Evolutionary conservation across 1,140 invertebrate genomes (phyloP), one percentile per base, ranked within the genome.

Genomic region (Pygmarrhopalites habei): DNA sequence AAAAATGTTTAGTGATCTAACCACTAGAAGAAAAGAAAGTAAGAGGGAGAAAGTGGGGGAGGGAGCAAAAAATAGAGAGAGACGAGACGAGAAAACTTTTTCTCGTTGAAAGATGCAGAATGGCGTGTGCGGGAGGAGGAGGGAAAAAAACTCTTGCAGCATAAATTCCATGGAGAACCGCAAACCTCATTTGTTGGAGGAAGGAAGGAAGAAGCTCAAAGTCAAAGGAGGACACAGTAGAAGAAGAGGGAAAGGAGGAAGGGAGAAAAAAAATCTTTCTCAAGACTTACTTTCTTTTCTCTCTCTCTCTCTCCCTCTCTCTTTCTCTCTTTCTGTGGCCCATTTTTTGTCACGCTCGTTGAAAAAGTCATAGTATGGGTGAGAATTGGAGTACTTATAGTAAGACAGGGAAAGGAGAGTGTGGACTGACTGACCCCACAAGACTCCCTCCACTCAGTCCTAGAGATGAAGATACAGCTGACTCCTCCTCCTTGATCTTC

Each of bases 331-430:
- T 17, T 39, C 35, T 17, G 10, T 39, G 35, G 35, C 17, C 35
- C 35, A 7, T 10, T 39, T 39, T 39, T 39, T 39, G 35, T 39
- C 35, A 39, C 35, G 35, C 35, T 17, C 35, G 10, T 39, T 39
- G 15, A 17, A 46, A 46, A 21, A n/a, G 15, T 46, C 21, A 46
- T 21, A 10, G 17, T n/a, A 14, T 46, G 44, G 44, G 44, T 46
- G 44, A 46, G 44, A 46, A 46, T 46, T 46, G 10, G 19, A 46
- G 44, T 46, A 21, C 44, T 46, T 21, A 46, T 21, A n/a, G 44
- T 46, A 46, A 46, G 10, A 46, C n/a, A 46, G 21, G 4, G 15
- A 21, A 46, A 46, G 21, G 44, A 46, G 15, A 5, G 19, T 21
- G 21, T 21, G 19, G 21, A 46, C 10, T 46, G 44, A 35, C 32